Evolutionary conservation across 2,888 invertebrate genomes (phyloP), one percentile per base, ranked within the genome.

Genomic region (Mesorhabditis spiculigera): DNA sequence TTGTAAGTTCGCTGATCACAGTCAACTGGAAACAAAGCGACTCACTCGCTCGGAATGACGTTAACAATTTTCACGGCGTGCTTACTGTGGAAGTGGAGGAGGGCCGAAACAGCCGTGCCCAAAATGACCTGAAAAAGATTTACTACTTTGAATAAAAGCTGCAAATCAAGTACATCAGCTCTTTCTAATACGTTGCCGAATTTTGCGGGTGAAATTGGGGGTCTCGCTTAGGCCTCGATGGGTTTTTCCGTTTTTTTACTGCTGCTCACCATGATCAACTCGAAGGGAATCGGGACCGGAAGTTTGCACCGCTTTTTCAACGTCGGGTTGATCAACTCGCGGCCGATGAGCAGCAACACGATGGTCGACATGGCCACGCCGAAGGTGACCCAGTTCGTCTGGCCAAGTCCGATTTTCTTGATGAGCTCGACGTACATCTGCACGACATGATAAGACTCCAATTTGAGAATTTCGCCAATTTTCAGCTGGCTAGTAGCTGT

Each of bases 281-380:
- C 87, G 65, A 85, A 85, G 41, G 87, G 87, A 63, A 87, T 69
- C 3, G 87, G 87, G 58, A 86, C 79, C 62, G 86, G 86, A 5
- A 75, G 68, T 45, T 73, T 72, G 67, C 87, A 85, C 72, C 85
- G 86, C 41, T 84, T 84, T 74, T 87, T 10, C 58, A 50, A 50
- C 2, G n/a, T 82, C 0, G 87, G 87, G 74, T 88, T 88, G 75
- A 89, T 81, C 69, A 83, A 83, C 71, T 88, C 86, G 78, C 88
- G 88, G 16, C 86, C 86, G 16, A 85, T 43, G n/a, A 83, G 72
- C 43, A 87, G 73, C 44, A 86, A 78, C 0, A 81, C 69, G n/a
- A 87, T 78, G n/a, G 84, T 78, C 5, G 75, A 71, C 3, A 78
- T 43, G 3, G 86, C 92, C 65, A 92, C 89, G 41, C 90, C 87